Percentiles rank a stretch among this genome's conserved stretches.
These are phyloP conservation scores for Heterocephalus glaber DNA, from an alignment of 2,113 vertebrate species.

Conservation along the genomic window DNA sequence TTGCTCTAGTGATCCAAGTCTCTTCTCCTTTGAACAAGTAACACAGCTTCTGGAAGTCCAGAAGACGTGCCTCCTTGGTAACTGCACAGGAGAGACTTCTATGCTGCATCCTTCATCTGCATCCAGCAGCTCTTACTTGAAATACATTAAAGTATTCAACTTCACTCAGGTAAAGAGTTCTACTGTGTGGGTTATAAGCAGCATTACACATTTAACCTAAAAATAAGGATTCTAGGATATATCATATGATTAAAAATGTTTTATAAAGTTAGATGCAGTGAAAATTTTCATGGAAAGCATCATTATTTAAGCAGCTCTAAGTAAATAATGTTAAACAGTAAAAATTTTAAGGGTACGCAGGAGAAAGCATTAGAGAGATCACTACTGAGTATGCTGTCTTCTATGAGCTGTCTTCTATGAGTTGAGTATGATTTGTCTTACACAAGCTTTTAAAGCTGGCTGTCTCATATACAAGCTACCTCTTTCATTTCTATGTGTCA, in stretches of 20 bases:
- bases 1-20: constrained; percentile 61
- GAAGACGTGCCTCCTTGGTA: constrained; percentile 54
- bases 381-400: not conserved
- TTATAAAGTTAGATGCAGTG: constrained; percentile 36
- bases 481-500: constrained; percentile 43
- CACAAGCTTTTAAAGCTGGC: not conserved
- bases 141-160: constrained; percentile 72
- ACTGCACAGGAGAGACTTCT: constrained; percentile 72
- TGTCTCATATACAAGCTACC: not conserved
- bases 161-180: constrained; percentile 33
- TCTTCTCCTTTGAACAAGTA: constrained; percentile 53
- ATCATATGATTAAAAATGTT: constrained; percentile 48
- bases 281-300: constrained; percentile 47
- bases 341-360: constrained; percentile 26
- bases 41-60: constrained; percentile 38
- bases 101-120: constrained; percentile 73
- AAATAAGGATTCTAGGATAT: constrained; percentile 45
- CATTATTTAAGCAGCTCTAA: constrained; percentile 56
- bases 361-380: constrained; percentile 8
- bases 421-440: not conserved
- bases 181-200: not conserved
- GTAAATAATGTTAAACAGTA: constrained; percentile 62
- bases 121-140: constrained; percentile 66
- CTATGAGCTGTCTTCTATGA: no score
- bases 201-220: constrained; percentile 42